Evolutionary conservation across 2,797 vertebrate genomes (phyloP).

Genomic region (Lepilemur ruficaudatus): DNA sequence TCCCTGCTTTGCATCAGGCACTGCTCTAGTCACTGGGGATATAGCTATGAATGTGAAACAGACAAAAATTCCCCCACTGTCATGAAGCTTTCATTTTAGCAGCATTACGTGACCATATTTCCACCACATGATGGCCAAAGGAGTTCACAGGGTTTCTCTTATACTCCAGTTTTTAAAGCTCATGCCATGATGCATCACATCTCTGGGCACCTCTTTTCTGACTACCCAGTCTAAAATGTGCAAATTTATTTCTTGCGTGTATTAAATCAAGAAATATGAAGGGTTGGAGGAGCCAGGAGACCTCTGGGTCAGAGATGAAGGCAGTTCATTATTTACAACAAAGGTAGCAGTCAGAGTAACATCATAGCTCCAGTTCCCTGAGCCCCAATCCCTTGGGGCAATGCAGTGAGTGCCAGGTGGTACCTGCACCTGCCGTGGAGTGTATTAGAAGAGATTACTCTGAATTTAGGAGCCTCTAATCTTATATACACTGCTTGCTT

Average conservation of each 20-base stretch:
- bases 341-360: neutral
- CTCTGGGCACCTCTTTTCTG: neutral
- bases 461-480: neutral
- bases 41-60: neutral
- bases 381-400: neutral
- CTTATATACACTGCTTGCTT: neutral
- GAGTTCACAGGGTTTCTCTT: neutral
- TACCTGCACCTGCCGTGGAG: too few species aligned
- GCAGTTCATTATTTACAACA: neutral
- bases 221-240: neutral
- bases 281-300: neutral
- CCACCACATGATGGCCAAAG: accelerated
- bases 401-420: accelerated
- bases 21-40: neutral
- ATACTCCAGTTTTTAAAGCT: neutral
- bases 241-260: neutral
- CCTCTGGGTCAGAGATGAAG: neutral
- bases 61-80: neutral
- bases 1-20: neutral
- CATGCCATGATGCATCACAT: neutral
- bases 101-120: neutral
- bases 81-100: neutral
- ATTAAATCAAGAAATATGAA: neutral
- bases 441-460: neutral
- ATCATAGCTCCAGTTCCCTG: too few species aligned